Percentiles rank a stretch among this genome's conserved stretches.
Evolutionary conservation across 2,113 vertebrate genomes (phyloP).

Genomic region (Sarotherodon lohbergeri): DNA sequence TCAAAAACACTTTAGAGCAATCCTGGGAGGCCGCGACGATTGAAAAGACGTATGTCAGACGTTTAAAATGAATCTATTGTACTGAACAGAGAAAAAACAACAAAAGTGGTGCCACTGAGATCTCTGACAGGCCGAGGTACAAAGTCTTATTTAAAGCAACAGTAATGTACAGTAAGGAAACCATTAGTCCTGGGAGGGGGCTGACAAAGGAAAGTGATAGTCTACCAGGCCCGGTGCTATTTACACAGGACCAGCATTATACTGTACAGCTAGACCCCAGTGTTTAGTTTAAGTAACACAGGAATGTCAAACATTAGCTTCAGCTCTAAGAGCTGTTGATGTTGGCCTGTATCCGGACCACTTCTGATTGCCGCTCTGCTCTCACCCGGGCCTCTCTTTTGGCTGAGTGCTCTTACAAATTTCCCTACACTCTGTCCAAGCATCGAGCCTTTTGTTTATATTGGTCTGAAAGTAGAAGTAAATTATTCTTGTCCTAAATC

Average conservation of each 20-base stretch:
- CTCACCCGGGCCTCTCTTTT: constrained; percentile 54
- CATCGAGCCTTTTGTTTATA: constrained; percentile 63
- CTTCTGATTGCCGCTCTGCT: constrained; percentile 63
- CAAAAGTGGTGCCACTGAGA: constrained; percentile 40
- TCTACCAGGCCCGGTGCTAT: constrained; percentile 40
- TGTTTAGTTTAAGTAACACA: constrained; percentile 71
- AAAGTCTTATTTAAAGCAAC: constrained; percentile 31
- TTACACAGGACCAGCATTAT: constrained; percentile 55
- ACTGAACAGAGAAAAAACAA: background rate
- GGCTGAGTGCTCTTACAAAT: constrained; percentile 63
- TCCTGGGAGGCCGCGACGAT: background rate
- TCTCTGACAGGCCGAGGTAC: constrained; percentile 22
- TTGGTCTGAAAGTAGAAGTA: constrained; percentile 61
- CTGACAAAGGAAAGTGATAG: constrained; percentile 62
- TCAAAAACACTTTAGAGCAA: constrained; percentile 14
- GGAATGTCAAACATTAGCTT: constrained; percentile 71
- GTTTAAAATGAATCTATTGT: background rate
- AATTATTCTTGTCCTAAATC: constrained; percentile 70
- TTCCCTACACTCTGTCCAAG: constrained; percentile 59
- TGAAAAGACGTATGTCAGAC: background rate
- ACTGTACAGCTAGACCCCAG: constrained; percentile 54
- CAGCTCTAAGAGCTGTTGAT: constrained; percentile 70
- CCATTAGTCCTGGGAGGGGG: constrained; percentile 54
- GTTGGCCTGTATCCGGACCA: constrained; percentile 68
- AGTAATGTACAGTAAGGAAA: constrained; percentile 59